phyloP scores from a whole-genome alignment of 1,140 invertebrate genomes.

The Megathymus violae region DNA sequence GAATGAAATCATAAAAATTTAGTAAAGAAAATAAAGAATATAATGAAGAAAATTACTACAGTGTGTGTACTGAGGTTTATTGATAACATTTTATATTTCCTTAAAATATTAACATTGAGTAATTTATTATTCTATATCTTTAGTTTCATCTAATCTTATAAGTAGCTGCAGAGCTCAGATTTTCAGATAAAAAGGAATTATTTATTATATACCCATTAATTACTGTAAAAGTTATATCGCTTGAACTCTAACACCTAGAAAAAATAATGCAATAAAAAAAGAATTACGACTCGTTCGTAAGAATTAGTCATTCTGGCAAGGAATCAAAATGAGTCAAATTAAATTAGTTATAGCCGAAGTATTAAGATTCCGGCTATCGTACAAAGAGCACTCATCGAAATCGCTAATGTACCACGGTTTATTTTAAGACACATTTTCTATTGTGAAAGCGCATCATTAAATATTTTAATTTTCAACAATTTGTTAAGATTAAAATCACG shows the following conservation, averaged over 20 bases:
- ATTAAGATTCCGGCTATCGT: slow-evolving; percentile 65
- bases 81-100: not conserved
- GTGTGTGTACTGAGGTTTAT: too few species aligned
- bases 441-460: slow-evolving; percentile 63
- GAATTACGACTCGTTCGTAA: slow-evolving; percentile 57
- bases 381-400: slow-evolving; percentile 58
- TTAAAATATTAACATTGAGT: not conserved
- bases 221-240: slow-evolving; percentile 52
- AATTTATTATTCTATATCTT: slow-evolving; percentile 17
- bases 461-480: slow-evolving; percentile 75
- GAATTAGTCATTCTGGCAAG: slow-evolving; percentile 78
- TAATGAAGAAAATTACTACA: too few species aligned
- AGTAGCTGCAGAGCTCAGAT: not conserved
- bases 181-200: slow-evolving; percentile 20
- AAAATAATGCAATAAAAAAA: slow-evolving; percentile 62
- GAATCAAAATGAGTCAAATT: slow-evolving; percentile 67
- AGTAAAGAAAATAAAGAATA: too few species aligned
- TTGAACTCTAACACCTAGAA: slow-evolving; percentile 58
- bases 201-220: slow-evolving; percentile 40
- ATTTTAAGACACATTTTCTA: slow-evolving; percentile 49
- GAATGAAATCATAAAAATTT: too few species aligned
- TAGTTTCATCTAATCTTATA: slow-evolving; percentile 29
- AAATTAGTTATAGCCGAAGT: slow-evolving; percentile 62
- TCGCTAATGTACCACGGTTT: slow-evolving; percentile 48
- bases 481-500: slow-evolving; percentile 74